Evolutionary conservation across 2,113 vertebrate species (phyloP), one percentile per base, ranked within the genome.

Genomic region (Oryzias curvinotus): DNA sequence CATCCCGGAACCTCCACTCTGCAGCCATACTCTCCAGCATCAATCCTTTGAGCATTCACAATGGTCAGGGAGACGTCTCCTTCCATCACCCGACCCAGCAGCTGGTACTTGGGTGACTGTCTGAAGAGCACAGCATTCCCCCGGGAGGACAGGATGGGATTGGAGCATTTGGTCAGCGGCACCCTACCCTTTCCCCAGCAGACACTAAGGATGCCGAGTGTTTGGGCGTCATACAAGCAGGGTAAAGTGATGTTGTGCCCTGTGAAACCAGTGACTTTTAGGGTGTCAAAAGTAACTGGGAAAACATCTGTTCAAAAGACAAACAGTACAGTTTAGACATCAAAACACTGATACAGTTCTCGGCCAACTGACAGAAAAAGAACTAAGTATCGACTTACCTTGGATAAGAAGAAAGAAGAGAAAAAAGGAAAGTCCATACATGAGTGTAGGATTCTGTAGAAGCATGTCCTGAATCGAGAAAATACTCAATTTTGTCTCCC

Each of bases 21-120:
- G 71, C 95, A 97, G 80, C 94, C 93, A 5, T 95, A 96, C 0
- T 0, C 23, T 5, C 94, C 94, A 0, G 78, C 72, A 60, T 96
- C 94, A 0, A 49, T 23, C 58, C 52, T 28, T 15, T 14, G 16
- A 1, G 78, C 76, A 0, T 78, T 28, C 15, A 73, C 0, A 1
- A 95, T 92, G 0, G 93, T 95, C 73, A 97, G 83, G 26, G 94
- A 94, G 51, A 95, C 83, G 0, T 93, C 50, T 0, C 95, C 92
- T 0, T 1, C 4, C 0, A 0, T 0, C 56, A 91, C 26, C 0
- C 42, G 0, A 36, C 91, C 92, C 3, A 61, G 52, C 26, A 96
- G 48, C 14, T 26, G 52, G 50, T 94, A 94, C 54, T 79, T 90
- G 7, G 2, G 16, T 18, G 62, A 25, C 44, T 17, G 4, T 54